phyloP scores from a whole-genome alignment of 2,113 vertebrate species.

The Meles meles region DNA sequence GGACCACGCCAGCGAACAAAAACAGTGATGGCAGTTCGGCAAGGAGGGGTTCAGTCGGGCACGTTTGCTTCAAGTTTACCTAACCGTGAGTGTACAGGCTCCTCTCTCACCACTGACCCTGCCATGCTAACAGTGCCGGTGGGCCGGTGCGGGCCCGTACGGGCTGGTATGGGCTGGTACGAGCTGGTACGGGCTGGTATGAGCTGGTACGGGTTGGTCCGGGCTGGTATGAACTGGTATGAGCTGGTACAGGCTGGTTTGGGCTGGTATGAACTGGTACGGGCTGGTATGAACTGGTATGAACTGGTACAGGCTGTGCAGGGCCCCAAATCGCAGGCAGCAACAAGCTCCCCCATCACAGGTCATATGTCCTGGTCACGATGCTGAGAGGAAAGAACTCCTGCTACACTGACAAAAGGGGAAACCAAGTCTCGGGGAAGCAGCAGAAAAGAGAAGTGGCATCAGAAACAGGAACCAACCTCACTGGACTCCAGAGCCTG shows the following conservation, averaged over 20 bases:
- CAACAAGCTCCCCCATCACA: not conserved
- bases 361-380: not conserved
- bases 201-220: rapidly evolving
- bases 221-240: rapidly evolving
- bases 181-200: too few relatives aligned
- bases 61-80: not conserved
- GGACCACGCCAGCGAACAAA: rapidly evolving
- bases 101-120: rapidly evolving
- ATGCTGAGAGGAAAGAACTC: rapidly evolving
- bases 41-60: rapidly evolving
- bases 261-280: too few relatives aligned
- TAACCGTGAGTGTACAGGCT: rapidly evolving
- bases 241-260: rapidly evolving
- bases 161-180: too few relatives aligned
- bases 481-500: not conserved
- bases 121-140: not conserved
- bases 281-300: too few relatives aligned
- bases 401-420: not conserved
- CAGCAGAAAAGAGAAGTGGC: too few relatives aligned
- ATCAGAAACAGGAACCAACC: not conserved
- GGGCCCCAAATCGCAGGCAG: not conserved
- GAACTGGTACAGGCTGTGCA: not conserved
- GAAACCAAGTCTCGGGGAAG: not conserved
- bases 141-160: too few relatives aligned
- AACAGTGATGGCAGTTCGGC: rapidly evolving